Percentiles rank a stretch among this genome's conserved stretches.
Evolutionary conservation across 1,140 invertebrate genomes (phyloP).

Genomic region (Pentalonia nigronervosa): DNA sequence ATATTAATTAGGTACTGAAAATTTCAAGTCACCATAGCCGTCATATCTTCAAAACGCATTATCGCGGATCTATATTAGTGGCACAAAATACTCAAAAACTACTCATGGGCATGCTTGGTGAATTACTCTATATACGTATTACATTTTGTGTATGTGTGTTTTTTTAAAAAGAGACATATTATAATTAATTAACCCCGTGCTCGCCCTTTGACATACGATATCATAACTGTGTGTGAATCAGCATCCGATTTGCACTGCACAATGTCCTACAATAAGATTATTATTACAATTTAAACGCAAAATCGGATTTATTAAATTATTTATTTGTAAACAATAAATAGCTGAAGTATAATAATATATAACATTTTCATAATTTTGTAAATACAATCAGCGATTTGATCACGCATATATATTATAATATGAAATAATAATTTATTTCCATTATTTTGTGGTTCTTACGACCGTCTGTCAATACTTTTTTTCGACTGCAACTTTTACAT

Average conservation of each 20-base stretch:
- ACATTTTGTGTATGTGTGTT: background rate
- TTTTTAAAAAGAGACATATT: background rate
- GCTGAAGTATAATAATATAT: background rate
- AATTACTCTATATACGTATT: background rate
- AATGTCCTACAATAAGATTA: background rate
- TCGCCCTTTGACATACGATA: background rate
- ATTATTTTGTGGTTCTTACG: background rate
- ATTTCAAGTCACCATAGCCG: too few species aligned
- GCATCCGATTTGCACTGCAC: background rate
- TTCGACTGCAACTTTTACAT: background rate
- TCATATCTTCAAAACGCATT: too few species aligned
- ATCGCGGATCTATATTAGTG: too few species aligned
- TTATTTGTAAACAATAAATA: background rate
- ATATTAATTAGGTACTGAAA: too few species aligned
- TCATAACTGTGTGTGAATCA: background rate
- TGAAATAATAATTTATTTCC: background rate
- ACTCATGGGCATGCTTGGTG: too few species aligned
- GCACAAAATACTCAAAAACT: too few species aligned
- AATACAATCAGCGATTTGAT: background rate
- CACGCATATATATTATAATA: background rate
- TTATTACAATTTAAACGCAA: background rate
- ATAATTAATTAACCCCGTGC: background rate
- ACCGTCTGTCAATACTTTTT: background rate
- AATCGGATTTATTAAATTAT: background rate
- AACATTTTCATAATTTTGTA: too few species aligned